These are phyloP conservation scores for Amia ocellicauda DNA, from an alignment of 2,113 vertebrate genomes.

Conservation along the genomic window DNA sequence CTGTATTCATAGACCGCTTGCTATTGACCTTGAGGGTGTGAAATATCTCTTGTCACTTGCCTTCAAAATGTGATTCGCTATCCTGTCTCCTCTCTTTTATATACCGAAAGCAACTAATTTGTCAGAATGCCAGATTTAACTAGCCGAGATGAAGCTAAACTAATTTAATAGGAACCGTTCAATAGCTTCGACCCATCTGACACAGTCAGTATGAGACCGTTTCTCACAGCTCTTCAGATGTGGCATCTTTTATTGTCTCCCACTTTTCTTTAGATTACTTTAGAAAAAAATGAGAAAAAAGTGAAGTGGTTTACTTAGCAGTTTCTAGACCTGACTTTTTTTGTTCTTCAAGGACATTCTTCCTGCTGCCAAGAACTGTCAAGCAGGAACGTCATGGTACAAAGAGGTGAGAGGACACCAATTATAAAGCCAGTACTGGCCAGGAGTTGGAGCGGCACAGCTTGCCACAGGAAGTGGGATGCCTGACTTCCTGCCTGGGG, in stretches of 20 bases:
- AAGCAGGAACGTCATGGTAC: slow-evolving; percentile 78
- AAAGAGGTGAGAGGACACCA: slow-evolving; percentile 92
- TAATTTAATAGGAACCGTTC: slow-evolving; percentile 74
- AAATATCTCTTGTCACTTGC: slow-evolving; percentile 58
- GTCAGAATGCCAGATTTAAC: slow-evolving; percentile 67
- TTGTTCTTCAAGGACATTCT: slow-evolving; percentile 90
- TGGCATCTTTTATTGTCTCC: slow-evolving; percentile 66
- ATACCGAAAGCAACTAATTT: slow-evolving; percentile 67
- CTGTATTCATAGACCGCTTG: slow-evolving; percentile 46
- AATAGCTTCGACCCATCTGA: slow-evolving; percentile 66
- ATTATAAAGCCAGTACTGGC: slow-evolving; percentile 88
- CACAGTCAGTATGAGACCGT: slow-evolving; percentile 59
- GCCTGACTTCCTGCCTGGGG: slow-evolving; percentile 78
- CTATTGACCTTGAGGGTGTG: slow-evolving; percentile 59
- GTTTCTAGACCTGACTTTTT: slow-evolving; percentile 72
- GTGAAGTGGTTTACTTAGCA: slow-evolving; percentile 73
- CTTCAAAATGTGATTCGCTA: slow-evolving; percentile 49
- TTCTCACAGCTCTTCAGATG: slow-evolving; percentile 34
- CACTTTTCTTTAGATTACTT: slow-evolving; percentile 65
- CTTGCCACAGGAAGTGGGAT: slow-evolving; percentile 80
- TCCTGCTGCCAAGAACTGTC: slow-evolving; percentile 88
- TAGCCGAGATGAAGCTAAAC: slow-evolving; percentile 61
- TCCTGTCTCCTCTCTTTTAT: slow-evolving; percentile 56
- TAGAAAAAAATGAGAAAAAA: slow-evolving; percentile 53
- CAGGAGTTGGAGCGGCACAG: slow-evolving; percentile 84